Base-by-base conservation (phyloP, 2,888 invertebrate species). In the Polymixis lichenea region DNA sequence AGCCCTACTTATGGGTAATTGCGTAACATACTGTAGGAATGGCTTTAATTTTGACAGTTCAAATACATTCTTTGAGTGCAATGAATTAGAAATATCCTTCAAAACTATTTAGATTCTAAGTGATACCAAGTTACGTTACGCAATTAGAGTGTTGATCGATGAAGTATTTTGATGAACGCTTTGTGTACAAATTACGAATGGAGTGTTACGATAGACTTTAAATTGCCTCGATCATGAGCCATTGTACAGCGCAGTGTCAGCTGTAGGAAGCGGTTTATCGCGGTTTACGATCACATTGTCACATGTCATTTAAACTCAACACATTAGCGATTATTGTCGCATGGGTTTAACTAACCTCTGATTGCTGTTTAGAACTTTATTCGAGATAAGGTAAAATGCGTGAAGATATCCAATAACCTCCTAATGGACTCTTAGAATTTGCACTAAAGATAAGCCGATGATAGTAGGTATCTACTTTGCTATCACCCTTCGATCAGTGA, bases 381-480 rank as follows among this genome's bases (percentile, higher is more conserved):
- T 73, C 19, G 17, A 32, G 77, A 80, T 83, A 77, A 72, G 71
- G 65, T 25, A 58, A 72, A 72, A 70, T 8, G 49, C 70, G 73
- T 69, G 46, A 65, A 79, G 60, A 66, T 76, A 72, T 74, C 65
- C 43, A 66, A 72, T 77, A 77, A 69, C 61, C 51, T 73, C 19
- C 13, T 80, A 62, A 83, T 83, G 66, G 69, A 62, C 32, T 67
- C 53, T 72, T 67, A 77, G 71, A 76, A 73, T 83, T 72, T 74
- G 77, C 80, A 83, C 43, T 74, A 69, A 66, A 83, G 83, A 83
- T 83, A 83, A 80, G 61, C 25, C 3, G 19, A 17, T 46, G 51
- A 67, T 67, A 38, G n/a, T 51, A n/a, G n/a, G n/a, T n/a, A 38
- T 0, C 38, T 38, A 67, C 46, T 73, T 80, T 77, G 76, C 64